These are phyloP conservation scores for Leptocoma aspasia DNA, from an alignment of 2,113 vertebrate species.

Conservation along the genomic window DNA sequence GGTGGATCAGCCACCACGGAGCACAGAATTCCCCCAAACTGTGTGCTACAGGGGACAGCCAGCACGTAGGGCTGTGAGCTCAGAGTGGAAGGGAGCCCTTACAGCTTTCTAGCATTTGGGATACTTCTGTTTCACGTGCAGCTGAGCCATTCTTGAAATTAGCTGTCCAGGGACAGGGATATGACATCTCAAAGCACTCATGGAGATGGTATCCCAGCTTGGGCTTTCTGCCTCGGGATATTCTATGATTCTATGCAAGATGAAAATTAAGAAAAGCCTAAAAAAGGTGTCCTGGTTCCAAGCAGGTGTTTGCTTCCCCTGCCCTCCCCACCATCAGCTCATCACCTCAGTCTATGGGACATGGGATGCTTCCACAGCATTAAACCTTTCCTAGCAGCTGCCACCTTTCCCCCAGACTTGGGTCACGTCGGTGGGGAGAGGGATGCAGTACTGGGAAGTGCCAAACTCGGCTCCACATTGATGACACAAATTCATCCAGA, in stretches of 20 bases:
- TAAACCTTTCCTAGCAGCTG: neutral
- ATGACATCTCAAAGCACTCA: fast-evolving
- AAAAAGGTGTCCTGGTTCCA: neutral
- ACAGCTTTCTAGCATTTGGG: neutral
- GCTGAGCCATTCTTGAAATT: neutral
- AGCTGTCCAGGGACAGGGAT: neutral
- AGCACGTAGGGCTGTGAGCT: fast-evolving
- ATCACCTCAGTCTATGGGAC: fast-evolving
- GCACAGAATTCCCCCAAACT: neutral
- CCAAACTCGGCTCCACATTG: neutral
- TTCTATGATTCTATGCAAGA: neutral
- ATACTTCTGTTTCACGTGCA: fast-evolving
- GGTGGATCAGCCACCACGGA: fast-evolving
- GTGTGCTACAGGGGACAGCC: fast-evolving
- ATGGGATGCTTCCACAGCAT: neutral
- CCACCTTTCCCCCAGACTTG: neutral
- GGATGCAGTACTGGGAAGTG: neutral
- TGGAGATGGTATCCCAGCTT: fast-evolving
- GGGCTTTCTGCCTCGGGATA: neutral
- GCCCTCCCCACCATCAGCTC: neutral
- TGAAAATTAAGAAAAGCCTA: neutral
- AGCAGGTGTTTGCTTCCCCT: neutral
- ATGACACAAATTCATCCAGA: neutral
- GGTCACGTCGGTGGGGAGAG: fast-evolving
- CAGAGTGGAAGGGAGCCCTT: neutral